Evolutionary conservation across 2,888 invertebrate genomes (phyloP).

Genomic region (Mantis religiosa): DNA sequence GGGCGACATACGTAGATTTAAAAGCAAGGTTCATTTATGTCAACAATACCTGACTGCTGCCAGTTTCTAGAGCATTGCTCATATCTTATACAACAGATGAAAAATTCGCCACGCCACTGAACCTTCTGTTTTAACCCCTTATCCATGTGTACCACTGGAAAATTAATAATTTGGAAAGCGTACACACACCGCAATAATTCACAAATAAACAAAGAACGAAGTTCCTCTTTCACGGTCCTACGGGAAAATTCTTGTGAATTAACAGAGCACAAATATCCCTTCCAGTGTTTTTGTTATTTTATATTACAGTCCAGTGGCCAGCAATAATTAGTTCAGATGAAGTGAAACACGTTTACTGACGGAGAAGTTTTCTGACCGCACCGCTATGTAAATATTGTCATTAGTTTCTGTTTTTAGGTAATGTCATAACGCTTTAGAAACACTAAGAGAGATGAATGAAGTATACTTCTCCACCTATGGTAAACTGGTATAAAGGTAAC

Average conservation of each 20-base stretch:
- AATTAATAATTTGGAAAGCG: neutral
- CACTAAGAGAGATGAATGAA: too few relatives aligned
- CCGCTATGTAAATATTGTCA: neutral
- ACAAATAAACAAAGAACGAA: neutral
- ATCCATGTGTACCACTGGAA: too few relatives aligned
- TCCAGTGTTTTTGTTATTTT: neutral
- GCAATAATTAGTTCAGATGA: neutral
- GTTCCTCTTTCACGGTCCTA: neutral
- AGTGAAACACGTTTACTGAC: neutral
- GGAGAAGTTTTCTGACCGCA: neutral
- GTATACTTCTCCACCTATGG: too few relatives aligned
- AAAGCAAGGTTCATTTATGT: too few relatives aligned
- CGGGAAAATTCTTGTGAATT: neutral
- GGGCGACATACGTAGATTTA: too few relatives aligned
- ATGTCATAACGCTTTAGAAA: neutral
- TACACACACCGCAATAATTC: neutral
- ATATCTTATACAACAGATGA: too few relatives aligned
- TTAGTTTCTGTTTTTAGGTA: neutral
- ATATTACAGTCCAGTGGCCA: neutral
- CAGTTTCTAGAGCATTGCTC: too few relatives aligned
- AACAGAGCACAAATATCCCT: neutral
- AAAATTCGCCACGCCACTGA: too few relatives aligned
- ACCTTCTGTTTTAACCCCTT: too few relatives aligned
- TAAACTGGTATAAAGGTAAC: too few relatives aligned
- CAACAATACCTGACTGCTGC: too few relatives aligned